A percentile compares a stretch with the other conserved stretches of the same genome.
Evolutionary conservation across 2,888 invertebrate species (phyloP).

Genomic region (Athalia circularis): DNA sequence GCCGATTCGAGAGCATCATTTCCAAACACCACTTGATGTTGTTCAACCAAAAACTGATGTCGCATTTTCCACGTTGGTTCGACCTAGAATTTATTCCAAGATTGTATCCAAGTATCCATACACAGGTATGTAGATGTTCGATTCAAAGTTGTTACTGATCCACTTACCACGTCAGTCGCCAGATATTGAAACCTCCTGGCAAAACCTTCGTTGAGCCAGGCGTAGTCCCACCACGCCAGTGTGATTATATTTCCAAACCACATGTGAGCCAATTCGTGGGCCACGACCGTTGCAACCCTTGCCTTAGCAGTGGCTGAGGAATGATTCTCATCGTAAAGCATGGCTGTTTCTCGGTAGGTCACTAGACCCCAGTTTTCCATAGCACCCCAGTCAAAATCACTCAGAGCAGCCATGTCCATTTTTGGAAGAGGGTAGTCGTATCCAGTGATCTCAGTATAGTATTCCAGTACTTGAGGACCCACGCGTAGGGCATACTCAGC

Average conservation of each 20-base stretch:
- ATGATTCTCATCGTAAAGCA: conserved; percentile 73
- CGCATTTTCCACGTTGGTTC: conserved; percentile 79
- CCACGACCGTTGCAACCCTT: conserved; percentile 36
- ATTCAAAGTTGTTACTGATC: background rate
- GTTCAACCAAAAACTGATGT: conserved; percentile 81
- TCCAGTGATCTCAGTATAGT: conserved; percentile 76
- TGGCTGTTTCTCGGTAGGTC: conserved; percentile 75
- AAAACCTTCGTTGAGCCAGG: conserved; percentile 46
- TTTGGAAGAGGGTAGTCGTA: conserved; percentile 76
- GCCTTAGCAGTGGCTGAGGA: conserved; percentile 49
- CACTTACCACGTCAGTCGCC: conserved; percentile 21
- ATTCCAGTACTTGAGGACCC: conserved; percentile 75
- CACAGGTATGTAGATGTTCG: background rate
- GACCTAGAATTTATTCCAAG: conserved; percentile 72
- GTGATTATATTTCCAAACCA: conserved; percentile 38
- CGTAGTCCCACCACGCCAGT: conserved; percentile 38
- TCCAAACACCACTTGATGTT: conserved; percentile 79
- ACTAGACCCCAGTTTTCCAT: conserved; percentile 79
- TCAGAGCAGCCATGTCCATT: conserved; percentile 78
- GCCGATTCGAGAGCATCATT: conserved; percentile 77
- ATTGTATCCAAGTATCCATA: background rate
- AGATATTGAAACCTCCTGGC: conserved; percentile 35
- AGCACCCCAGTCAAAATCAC: conserved; percentile 77
- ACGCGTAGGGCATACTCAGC: conserved; percentile 76
- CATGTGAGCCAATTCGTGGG: conserved; percentile 36